Evolutionary conservation across 2,113 vertebrate genomes (phyloP).

Genomic region (Eretmodus cyanostictus): DNA sequence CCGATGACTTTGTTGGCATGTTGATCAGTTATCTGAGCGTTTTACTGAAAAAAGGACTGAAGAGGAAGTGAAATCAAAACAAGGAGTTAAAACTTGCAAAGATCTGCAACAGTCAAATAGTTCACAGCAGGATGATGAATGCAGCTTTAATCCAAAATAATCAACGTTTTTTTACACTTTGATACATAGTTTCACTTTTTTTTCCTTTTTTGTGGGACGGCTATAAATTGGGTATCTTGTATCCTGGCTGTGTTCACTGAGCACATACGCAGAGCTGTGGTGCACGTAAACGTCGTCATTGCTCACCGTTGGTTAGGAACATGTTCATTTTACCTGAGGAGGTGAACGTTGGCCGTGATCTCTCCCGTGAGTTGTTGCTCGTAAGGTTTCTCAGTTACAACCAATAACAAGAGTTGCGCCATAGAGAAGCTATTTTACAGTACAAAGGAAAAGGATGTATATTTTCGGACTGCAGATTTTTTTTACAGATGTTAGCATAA

Average conservation of each 20-base stretch:
- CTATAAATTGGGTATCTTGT: not conserved
- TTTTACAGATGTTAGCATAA: conserved; percentile 65
- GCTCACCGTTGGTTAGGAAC: conserved; percentile 3
- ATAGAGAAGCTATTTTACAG: conserved; percentile 71
- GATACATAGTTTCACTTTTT: not conserved
- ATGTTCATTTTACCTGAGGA: conserved; percentile 28
- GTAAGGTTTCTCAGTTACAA: conserved; percentile 54
- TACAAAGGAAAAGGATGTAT: conserved; percentile 72
- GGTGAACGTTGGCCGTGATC: conserved; percentile 6
- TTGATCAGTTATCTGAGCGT: not conserved
- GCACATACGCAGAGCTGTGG: not conserved
- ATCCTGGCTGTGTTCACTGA: not conserved
- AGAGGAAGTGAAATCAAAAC: not conserved
- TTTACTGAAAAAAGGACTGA: not conserved
- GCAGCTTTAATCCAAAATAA: not conserved
- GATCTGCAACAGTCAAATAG: not conserved
- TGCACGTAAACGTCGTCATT: conserved; percentile 31
- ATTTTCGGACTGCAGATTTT: conserved; percentile 73
- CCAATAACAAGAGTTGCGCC: conserved; percentile 42
- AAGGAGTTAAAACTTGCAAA: not conserved
- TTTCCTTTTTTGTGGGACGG: not conserved
- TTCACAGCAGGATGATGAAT: not conserved
- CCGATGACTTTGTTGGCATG: not conserved
- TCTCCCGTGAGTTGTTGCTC: conserved; percentile 45
- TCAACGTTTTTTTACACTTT: not conserved